A percentile compares a stretch with the other conserved stretches of the same genome.
Conservation (phyloP, 2,888 invertebrate species). For the Podotricha telesiphe region DNA sequence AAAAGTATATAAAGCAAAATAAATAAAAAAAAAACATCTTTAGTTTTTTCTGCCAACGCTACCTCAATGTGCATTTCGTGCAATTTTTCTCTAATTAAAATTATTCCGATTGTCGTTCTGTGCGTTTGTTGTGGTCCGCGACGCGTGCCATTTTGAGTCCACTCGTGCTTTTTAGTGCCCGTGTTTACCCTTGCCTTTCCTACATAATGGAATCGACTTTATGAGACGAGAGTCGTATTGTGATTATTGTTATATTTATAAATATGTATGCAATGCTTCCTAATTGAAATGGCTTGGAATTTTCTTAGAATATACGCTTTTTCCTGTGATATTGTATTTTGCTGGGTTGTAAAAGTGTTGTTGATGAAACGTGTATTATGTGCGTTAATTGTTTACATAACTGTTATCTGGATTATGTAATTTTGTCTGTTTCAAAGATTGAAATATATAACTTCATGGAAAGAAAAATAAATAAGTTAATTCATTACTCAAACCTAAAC, state of each 20-base stretch:
- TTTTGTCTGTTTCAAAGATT: too few relatives aligned
- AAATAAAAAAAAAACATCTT: neutral
- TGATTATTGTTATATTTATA: conserved; percentile 26
- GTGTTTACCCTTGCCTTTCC: conserved; percentile 73
- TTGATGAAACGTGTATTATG: neutral
- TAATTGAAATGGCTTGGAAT: neutral
- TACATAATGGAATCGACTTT: conserved; percentile 67
- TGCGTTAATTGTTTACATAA: too few relatives aligned
- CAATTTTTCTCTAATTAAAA: conserved; percentile 84
- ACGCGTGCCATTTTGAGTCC: conserved; percentile 77
- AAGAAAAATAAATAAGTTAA: too few relatives aligned
- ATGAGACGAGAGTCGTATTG: conserved; percentile 36
- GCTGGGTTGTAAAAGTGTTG: neutral
- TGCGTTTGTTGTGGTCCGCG: conserved; percentile 78
- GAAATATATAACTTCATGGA: too few relatives aligned
- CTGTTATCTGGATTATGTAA: too few relatives aligned
- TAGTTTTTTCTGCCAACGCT: conserved; percentile 51
- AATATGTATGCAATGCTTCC: conserved; percentile 12
- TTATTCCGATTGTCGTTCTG: conserved; percentile 80
- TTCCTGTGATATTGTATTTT: neutral
- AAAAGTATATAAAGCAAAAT: too few relatives aligned
- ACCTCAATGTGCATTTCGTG: conserved; percentile 68
- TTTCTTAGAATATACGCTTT: neutral
- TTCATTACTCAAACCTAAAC: too few relatives aligned
- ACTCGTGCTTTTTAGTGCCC: conserved; percentile 80